Conservation (phyloP, 2,797 vertebrate genomes). For the Alcedo quadribrachys region DNA sequence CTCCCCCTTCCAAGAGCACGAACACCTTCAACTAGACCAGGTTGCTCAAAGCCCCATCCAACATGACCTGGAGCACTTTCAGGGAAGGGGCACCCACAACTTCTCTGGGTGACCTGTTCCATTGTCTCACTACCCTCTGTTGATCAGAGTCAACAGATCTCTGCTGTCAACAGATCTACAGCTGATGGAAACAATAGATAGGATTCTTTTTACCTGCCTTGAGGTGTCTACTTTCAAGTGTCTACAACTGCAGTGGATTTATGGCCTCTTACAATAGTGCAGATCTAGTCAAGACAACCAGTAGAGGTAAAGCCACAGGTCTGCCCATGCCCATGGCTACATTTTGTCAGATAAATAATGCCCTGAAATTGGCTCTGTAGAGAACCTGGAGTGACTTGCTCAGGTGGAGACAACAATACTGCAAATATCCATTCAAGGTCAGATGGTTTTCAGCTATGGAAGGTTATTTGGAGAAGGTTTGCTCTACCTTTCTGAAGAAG, state of each 20-base stretch:
- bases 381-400: background rate
- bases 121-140: background rate
- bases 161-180: background rate
- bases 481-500: background rate
- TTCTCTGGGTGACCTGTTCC: rapidly evolving
- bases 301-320: background rate
- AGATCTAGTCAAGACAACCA: background rate
- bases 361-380: background rate
- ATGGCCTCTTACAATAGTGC: background rate
- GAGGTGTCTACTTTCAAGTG: background rate
- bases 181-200: background rate
- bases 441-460: background rate
- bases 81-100: background rate
- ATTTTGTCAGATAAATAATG: background rate
- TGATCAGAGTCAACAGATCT: background rate
- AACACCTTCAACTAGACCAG: rapidly evolving
- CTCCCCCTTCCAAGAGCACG: rapidly evolving
- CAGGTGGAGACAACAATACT: background rate
- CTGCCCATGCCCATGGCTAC: background rate
- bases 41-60: background rate
- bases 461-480: background rate
- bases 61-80: rapidly evolving
- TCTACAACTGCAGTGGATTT: background rate
- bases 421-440: background rate
- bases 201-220: background rate